Evolutionary conservation across 1,140 invertebrate genomes (phyloP).

Genomic region (Polyergus mexicanus): DNA sequence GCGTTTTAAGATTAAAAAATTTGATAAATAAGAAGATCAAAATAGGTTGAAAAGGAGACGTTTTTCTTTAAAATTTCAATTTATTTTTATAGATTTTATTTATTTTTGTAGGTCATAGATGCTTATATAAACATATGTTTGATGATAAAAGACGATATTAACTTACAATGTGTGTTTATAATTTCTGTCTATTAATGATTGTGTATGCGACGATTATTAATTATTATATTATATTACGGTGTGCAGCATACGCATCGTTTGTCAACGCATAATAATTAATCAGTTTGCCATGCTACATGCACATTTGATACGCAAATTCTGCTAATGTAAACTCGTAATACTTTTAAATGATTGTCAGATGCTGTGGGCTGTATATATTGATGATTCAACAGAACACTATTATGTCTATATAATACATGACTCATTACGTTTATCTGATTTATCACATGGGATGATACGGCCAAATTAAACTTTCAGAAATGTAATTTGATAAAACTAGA

Average conservation of each 20-base stretch:
- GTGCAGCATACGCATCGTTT: conserved; percentile 62
- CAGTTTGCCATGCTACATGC: conserved; percentile 34
- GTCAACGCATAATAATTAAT: conserved; percentile 63
- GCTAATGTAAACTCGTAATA: conserved; percentile 55
- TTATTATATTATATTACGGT: conserved; percentile 56
- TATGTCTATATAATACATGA: conserved; percentile 5
- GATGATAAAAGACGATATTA: not conserved
- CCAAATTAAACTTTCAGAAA: not conserved
- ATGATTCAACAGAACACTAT: conserved; percentile 59
- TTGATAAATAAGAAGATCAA: not conserved
- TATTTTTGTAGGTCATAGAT: no score
- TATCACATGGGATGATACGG: not conserved
- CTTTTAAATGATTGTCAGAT: conserved; percentile 70
- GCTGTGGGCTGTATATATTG: conserved; percentile 35
- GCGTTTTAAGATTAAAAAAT: not conserved
- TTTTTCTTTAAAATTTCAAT: not conserved
- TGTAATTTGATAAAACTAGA: not conserved
- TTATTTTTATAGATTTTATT: conserved; percentile 15
- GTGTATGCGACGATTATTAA: conserved; percentile 63
- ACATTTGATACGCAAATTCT: conserved; percentile 42
- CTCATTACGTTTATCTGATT: not conserved
- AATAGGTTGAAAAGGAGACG: not conserved
- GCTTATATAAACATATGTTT: not conserved
- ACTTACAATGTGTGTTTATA: conserved; percentile 52
- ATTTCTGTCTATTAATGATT: conserved; percentile 66